phyloP scores from a whole-genome alignment of 2,113 vertebrate species.

The Colius striatus region DNA sequence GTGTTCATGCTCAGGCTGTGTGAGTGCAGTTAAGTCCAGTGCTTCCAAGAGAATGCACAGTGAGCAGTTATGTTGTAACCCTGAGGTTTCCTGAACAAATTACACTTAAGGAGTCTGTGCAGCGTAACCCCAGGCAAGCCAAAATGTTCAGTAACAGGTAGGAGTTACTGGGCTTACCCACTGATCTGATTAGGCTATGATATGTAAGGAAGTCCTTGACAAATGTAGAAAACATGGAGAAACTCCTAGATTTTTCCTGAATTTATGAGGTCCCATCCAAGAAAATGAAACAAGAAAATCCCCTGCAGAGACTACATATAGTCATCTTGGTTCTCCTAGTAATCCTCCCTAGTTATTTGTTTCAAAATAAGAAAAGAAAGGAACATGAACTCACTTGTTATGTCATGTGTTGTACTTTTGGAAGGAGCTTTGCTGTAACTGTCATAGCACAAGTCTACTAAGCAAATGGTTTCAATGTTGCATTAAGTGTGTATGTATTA shows the following conservation, averaged over 20 bases:
- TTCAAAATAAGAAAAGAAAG: neutral
- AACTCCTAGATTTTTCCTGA: neutral
- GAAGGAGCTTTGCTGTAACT: neutral
- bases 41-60: neutral
- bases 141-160: neutral
- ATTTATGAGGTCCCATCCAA: neutral
- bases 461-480: neutral
- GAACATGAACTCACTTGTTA: neutral
- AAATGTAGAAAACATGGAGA: neutral
- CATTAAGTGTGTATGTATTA: neutral
- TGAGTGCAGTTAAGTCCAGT: neutral
- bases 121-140: neutral
- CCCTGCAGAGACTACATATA: neutral
- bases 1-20: neutral
- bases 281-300: neutral
- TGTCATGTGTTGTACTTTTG: neutral
- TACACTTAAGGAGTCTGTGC: neutral
- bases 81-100: conserved; percentile 4
- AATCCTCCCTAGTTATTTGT: neutral
- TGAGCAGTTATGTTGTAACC: neutral
- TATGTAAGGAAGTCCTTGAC: neutral
- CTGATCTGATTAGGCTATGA: neutral
- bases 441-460: neutral
- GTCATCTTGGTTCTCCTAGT: neutral
- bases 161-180: neutral